phyloP scores from a whole-genome alignment of 1,140 invertebrate genomes.

The Drosophila pandora region DNA sequence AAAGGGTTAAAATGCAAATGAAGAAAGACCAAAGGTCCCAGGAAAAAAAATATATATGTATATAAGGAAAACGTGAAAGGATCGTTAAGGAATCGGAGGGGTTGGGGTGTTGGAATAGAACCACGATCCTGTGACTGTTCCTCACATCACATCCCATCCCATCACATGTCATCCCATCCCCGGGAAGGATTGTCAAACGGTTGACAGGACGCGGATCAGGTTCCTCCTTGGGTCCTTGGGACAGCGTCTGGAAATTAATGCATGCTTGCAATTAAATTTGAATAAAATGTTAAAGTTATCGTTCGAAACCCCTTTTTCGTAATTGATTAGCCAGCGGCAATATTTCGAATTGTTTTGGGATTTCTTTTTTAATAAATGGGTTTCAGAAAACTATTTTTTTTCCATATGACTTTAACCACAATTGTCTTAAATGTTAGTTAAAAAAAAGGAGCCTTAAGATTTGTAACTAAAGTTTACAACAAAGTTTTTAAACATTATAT shows the following conservation, averaged over 20 bases:
- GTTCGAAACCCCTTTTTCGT: conserved; percentile 30
- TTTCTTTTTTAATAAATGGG: conserved; percentile 4
- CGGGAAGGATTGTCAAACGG: conserved; percentile 59
- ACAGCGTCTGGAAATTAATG: conserved; percentile 46
- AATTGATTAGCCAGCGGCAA: conserved; percentile 64
- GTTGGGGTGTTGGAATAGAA: conserved; percentile 16
- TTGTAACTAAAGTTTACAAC: background rate
- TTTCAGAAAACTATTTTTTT: too few species aligned
- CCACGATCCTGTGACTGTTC: conserved; percentile 3
- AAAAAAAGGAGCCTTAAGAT: too few species aligned
- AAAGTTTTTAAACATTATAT: too few species aligned
- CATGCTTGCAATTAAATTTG: conserved; percentile 73
- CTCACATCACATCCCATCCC: conserved; percentile 16
- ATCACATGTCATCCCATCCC: conserved; percentile 5
- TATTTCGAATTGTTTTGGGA: conserved; percentile 11
- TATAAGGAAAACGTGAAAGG: background rate
- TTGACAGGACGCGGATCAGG: conserved; percentile 62
- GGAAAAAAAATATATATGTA: background rate
- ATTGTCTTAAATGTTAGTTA: too few species aligned
- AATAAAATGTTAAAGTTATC: conserved; percentile 72
- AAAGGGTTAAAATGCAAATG: conserved; percentile 62
- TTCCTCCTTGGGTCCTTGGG: conserved; percentile 21
- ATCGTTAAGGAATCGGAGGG: background rate
- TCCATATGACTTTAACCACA: too few species aligned
- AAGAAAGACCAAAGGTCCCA: conserved; percentile 13